Percentiles rank a stretch among this genome's conserved stretches.
These are phyloP conservation scores for Ridgeia piscesae DNA, from an alignment of 1,140 invertebrate species.

Conservation along the genomic window DNA sequence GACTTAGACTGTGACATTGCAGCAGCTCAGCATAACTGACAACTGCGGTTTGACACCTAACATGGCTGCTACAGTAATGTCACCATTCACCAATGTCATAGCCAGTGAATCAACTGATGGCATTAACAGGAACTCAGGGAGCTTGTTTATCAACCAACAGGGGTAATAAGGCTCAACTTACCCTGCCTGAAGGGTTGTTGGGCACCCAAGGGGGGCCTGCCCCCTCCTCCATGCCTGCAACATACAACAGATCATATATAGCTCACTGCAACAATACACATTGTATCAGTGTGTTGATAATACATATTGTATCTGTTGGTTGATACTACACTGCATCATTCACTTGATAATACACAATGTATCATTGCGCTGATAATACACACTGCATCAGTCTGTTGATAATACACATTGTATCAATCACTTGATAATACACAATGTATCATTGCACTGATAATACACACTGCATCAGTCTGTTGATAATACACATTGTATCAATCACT, in stretches of 20 bases:
- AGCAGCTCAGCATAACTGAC: not conserved
- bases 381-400: not conserved
- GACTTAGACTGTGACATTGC: not conserved
- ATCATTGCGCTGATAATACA: not conserved
- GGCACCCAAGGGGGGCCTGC: constrained; percentile 9
- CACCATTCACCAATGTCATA: not conserved
- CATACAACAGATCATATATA: not conserved
- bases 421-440: not conserved
- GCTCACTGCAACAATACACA: not conserved
- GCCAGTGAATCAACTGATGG: not conserved
- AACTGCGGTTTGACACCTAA: not conserved
- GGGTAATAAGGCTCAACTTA: not conserved
- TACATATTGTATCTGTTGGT: not conserved
- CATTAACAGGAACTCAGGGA: not conserved
- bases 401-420: not conserved
- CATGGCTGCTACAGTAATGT: not conserved
- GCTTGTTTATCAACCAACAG: not conserved
- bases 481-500: not conserved
- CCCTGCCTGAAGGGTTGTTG: not conserved
- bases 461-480: not conserved
- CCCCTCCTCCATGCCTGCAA: constrained; percentile 27
- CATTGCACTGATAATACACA: not conserved
- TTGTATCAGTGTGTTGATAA: not conserved
- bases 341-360: too few relatives aligned
- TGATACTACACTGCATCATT: too few relatives aligned